Evolutionary conservation across 2,113 vertebrate species (phyloP).

Genomic region (Brachyhypopomus gauderio): DNA sequence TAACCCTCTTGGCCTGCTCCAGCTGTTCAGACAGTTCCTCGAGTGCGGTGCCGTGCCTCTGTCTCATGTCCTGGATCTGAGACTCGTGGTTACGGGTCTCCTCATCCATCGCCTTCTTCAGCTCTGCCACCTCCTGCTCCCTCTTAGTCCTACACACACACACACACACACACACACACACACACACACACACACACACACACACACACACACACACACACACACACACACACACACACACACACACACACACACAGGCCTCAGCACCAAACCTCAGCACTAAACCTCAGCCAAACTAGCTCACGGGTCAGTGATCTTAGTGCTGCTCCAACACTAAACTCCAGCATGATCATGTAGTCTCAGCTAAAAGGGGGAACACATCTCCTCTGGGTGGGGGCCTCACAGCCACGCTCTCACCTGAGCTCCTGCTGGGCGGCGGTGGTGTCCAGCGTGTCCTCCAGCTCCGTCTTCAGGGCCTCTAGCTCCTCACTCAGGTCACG

Average conservation of each 20-base stretch:
- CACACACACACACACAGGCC: too few relatives aligned
- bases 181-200: too few relatives aligned
- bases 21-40: slow-evolving; percentile 95
- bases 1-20: slow-evolving; percentile 94
- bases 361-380: too few relatives aligned
- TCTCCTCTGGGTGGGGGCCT: too few relatives aligned
- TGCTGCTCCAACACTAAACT: too few relatives aligned
- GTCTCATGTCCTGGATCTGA: slow-evolving; percentile 95
- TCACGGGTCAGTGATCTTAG: too few relatives aligned
- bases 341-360: too few relatives aligned
- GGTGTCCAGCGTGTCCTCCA: slow-evolving; percentile 97
- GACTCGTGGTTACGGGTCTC: slow-evolving; percentile 94
- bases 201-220: too few relatives aligned
- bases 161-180: too few relatives aligned
- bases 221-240: too few relatives aligned
- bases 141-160: slow-evolving; percentile 83
- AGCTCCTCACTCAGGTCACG: slow-evolving; percentile 95
- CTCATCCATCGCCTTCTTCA: slow-evolving; percentile 97
- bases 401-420: slow-evolving; percentile 78
- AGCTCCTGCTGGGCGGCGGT: slow-evolving; percentile 97
- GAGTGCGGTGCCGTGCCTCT: slow-evolving; percentile 84
- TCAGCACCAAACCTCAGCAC: background rate
- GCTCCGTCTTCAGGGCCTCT: slow-evolving; percentile 94
- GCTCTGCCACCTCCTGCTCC: slow-evolving; percentile 94
- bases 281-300: too few relatives aligned